These are phyloP conservation scores for Drosophila pegasa DNA, from an alignment of 2,888 invertebrate species.

Conservation along the genomic window DNA sequence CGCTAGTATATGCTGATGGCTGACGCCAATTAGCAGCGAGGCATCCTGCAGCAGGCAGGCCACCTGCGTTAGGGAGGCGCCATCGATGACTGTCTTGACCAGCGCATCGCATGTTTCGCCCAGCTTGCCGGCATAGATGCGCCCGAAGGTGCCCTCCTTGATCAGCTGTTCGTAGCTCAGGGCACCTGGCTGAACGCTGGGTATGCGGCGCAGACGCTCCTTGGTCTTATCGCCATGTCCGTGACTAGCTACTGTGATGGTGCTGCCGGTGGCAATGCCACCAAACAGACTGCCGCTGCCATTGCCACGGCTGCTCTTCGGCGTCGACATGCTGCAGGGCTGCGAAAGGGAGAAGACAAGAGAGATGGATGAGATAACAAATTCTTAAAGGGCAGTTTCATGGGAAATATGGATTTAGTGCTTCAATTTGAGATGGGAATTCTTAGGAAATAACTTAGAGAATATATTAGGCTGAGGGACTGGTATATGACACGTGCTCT, in stretches of 20 bases:
- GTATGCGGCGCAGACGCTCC: conserved; percentile 87
- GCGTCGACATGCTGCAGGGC: conserved; percentile 85
- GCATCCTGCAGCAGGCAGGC: conserved; percentile 89
- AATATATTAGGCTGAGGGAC: not conserved
- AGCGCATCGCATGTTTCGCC: conserved; percentile 88
- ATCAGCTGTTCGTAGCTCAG: conserved; percentile 86
- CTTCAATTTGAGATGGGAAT: not conserved
- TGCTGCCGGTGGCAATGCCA: conserved; percentile 77
- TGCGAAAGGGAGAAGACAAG: conserved; percentile 37
- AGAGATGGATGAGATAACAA: not conserved
- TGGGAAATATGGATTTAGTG: not conserved
- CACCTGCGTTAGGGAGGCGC: conserved; percentile 88
- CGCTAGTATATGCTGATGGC: conserved; percentile 89
- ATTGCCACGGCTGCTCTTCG: conserved; percentile 82
- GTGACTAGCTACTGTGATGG: conserved; percentile 78
- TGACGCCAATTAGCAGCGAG: conserved; percentile 88
- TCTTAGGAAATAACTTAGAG: not conserved
- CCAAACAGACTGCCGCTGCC: conserved; percentile 64
- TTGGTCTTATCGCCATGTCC: conserved; percentile 84
- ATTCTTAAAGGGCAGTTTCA: not conserved
- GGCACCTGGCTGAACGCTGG: conserved; percentile 86
- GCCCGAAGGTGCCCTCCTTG: conserved; percentile 91
- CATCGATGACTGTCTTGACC: conserved; percentile 91
- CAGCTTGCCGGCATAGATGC: conserved; percentile 88
- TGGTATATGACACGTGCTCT: too few species aligned